phyloP scores from a whole-genome alignment of 2,888 invertebrate genomes.

The Asteroscopus sphinx region DNA sequence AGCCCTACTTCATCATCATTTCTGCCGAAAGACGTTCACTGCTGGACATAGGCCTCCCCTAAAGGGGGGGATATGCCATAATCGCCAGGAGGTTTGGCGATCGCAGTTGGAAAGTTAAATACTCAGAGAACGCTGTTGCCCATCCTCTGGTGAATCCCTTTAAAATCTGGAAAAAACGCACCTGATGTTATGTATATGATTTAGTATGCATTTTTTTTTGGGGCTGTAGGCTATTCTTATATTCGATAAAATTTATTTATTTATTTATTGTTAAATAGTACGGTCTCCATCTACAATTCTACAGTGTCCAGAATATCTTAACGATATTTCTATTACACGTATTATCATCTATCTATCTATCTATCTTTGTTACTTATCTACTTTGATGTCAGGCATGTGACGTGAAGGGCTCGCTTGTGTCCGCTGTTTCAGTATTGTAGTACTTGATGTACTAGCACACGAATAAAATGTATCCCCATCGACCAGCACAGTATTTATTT shows the following conservation, averaged over 20 bases:
- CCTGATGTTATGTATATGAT: background rate
- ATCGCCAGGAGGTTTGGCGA: too few relatives aligned
- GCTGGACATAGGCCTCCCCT: too few relatives aligned
- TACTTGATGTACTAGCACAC: constrained; percentile 30
- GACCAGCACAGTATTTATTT: constrained; percentile 62
- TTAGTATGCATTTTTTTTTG: background rate
- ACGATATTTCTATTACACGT: constrained; percentile 13
- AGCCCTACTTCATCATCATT: too few relatives aligned
- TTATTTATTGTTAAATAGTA: too few relatives aligned
- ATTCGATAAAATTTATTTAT: too few relatives aligned
- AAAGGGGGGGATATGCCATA: too few relatives aligned
- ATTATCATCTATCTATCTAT: constrained; percentile 2
- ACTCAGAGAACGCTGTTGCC: too few relatives aligned
- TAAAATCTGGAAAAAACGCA: too few relatives aligned
- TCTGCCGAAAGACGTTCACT: too few relatives aligned
- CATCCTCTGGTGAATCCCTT: too few relatives aligned
- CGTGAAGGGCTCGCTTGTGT: constrained; percentile 28
- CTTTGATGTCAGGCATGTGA: constrained; percentile 46
- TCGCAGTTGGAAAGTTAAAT: too few relatives aligned
- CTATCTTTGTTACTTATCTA: constrained; percentile 8
- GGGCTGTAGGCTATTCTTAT: too few relatives aligned
- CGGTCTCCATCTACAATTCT: background rate
- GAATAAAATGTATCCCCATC: constrained; percentile 32
- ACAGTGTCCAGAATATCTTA: constrained; percentile 11
- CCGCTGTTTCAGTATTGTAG: constrained; percentile 42